phyloP scores from a whole-genome alignment of 1,140 invertebrate species.

The Agrilus planipennis region DNA sequence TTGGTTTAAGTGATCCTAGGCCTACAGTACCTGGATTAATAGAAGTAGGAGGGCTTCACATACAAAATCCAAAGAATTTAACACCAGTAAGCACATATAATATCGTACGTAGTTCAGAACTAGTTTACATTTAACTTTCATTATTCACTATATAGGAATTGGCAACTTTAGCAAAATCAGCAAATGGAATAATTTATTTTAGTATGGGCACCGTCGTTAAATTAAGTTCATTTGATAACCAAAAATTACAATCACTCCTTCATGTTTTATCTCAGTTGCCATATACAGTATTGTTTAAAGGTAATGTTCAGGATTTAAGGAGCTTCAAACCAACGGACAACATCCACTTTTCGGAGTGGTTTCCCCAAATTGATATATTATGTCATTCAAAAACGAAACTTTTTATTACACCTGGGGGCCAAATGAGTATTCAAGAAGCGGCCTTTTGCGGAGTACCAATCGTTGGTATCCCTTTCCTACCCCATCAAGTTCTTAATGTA shows the following conservation, averaged over 20 bases:
- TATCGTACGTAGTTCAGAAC: neutral
- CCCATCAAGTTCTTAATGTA: constrained; percentile 22
- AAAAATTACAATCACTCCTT: constrained; percentile 33
- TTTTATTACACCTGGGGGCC: constrained; percentile 42
- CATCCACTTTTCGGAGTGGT: constrained; percentile 49
- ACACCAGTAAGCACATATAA: constrained; percentile 23
- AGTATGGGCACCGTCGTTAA: constrained; percentile 34
- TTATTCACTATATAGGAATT: too few species aligned
- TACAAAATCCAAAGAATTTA: neutral
- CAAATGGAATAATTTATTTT: constrained; percentile 35
- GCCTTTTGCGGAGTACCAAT: constrained; percentile 39
- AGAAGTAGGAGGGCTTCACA: neutral
- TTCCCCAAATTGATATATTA: constrained; percentile 43
- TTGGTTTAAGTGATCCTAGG: neutral
- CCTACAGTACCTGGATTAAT: neutral
- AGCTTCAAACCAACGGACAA: constrained; percentile 37
- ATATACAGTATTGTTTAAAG: constrained; percentile 53
- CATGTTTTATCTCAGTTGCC: constrained; percentile 43
- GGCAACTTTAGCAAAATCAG: constrained; percentile 14
- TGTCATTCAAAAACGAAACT: constrained; percentile 33
- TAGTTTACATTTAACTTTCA: too few species aligned
- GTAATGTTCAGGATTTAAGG: constrained; percentile 34
- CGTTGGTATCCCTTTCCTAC: constrained; percentile 33
- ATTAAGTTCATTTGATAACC: constrained; percentile 26
- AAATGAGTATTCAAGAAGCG: constrained; percentile 38